phyloP scores from a whole-genome alignment of 2,888 invertebrate genomes.

The Oscheius sp. region DNA sequence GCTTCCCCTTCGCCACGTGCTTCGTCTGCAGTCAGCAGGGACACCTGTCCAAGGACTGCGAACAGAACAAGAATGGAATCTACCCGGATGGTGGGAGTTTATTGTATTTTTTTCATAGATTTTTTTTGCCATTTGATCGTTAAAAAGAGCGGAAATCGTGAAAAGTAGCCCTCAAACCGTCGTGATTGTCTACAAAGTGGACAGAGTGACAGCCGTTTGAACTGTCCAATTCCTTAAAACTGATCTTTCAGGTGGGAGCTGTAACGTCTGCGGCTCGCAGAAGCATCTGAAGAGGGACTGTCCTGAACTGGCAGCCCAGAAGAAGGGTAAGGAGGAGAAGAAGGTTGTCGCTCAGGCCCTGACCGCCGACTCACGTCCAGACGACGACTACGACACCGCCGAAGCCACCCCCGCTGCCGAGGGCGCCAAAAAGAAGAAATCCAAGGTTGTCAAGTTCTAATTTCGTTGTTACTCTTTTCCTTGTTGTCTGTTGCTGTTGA shows the following conservation, averaged over 20 bases:
- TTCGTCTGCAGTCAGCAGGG: constrained; percentile 89
- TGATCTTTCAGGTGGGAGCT: constrained; percentile 77
- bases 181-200: too few relatives aligned
- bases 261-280: constrained; percentile 84
- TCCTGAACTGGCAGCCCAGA: constrained; percentile 50
- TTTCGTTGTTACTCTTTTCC: constrained; percentile 1
- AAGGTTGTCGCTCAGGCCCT: constrained; percentile 24
- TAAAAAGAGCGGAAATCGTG: too few relatives aligned
- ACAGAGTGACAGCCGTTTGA: too few relatives aligned
- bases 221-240: too few relatives aligned
- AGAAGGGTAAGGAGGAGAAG: constrained; percentile 37
- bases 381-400: constrained; percentile 79
- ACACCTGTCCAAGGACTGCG: constrained; percentile 88
- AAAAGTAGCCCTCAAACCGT: too few relatives aligned
- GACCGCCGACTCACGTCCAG: constrained; percentile 76
- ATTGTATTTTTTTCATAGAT: not conserved
- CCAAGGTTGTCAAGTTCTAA: constrained; percentile 41
- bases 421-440: constrained; percentile 33
- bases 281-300: constrained; percentile 86
- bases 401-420: constrained; percentile 62
- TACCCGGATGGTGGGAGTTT: constrained; percentile 82
- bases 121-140: not conserved
- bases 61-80: constrained; percentile 86
- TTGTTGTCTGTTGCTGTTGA: constrained; percentile 20
- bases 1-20: constrained; percentile 86